Conservation (phyloP, 2,888 invertebrate genomes). For the Scaptomyza caliginosa region DNA sequence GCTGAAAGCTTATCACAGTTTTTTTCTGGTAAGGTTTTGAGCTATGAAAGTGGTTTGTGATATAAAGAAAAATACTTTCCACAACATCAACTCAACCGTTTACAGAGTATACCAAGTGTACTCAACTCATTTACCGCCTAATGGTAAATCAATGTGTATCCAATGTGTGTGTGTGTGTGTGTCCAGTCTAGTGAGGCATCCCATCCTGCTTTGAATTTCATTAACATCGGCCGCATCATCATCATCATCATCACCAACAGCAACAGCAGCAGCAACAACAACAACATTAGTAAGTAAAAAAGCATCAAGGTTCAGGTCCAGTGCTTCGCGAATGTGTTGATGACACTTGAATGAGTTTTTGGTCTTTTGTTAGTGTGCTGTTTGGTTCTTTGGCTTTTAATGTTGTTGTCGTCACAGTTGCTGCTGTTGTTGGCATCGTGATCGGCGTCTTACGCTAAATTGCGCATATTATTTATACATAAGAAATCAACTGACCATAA, state of each 20-base stretch:
- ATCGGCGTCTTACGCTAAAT: slow-evolving; percentile 65
- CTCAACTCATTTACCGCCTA: slow-evolving; percentile 66
- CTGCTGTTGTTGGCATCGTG: not conserved
- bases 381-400: slow-evolving; percentile 7
- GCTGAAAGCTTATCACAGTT: no score
- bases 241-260: slow-evolving; percentile 2
- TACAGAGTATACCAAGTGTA: not conserved
- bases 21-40: no score
- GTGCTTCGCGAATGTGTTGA: slow-evolving; percentile 57
- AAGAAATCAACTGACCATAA: slow-evolving; percentile 79
- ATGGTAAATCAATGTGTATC: slow-evolving; percentile 70
- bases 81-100: no score
- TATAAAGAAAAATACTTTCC: no score
- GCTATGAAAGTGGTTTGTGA: no score
- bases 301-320: slow-evolving; percentile 10
- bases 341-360: slow-evolving; percentile 75
- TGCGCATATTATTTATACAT: slow-evolving; percentile 73
- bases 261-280: not conserved
- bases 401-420: not conserved
- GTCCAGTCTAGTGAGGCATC: slow-evolving; percentile 10
- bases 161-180: slow-evolving; percentile 47
- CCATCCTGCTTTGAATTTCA: slow-evolving; percentile 12
- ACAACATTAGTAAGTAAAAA: not conserved
- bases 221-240: slow-evolving; percentile 8
- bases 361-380: slow-evolving; percentile 44